phyloP scores from a whole-genome alignment of 1,140 invertebrate genomes.

The Fragariocoptes setiger region DNA sequence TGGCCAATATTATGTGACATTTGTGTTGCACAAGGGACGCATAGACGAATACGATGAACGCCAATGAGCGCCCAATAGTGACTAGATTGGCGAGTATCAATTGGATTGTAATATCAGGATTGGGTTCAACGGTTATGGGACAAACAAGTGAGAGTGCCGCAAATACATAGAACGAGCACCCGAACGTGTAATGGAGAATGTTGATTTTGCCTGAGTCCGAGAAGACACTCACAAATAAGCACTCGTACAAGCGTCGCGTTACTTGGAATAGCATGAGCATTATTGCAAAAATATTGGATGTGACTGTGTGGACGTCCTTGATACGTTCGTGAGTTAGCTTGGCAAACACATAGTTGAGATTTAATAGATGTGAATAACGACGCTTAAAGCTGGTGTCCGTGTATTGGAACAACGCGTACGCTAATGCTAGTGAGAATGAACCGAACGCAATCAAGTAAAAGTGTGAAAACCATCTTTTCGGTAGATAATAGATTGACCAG shows the following conservation, averaged over 20 bases:
- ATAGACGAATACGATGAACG: constrained; percentile 25
- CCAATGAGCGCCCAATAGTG: constrained; percentile 12
- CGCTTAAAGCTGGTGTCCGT: background rate
- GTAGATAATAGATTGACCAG: background rate
- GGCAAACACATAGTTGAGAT: background rate
- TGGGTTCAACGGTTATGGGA: background rate
- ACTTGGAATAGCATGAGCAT: constrained; percentile 31
- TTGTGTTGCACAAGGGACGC: constrained; percentile 32
- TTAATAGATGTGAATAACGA: background rate
- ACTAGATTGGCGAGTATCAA: background rate
- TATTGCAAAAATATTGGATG: constrained; percentile 23
- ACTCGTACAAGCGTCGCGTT: constrained; percentile 37
- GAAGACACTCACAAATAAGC: constrained; percentile 33
- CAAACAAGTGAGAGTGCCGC: background rate
- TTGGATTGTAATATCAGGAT: background rate
- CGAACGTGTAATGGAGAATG: constrained; percentile 35
- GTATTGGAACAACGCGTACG: background rate
- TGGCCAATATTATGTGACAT: constrained; percentile 32
- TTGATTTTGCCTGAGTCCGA: constrained; percentile 38
- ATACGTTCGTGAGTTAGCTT: background rate
- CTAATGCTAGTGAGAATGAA: background rate
- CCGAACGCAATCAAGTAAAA: background rate
- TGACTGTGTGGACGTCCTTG: constrained; percentile 18
- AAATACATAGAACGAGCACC: constrained; percentile 31
- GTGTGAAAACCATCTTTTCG: background rate